A percentile compares a stretch with the other conserved stretches of the same genome.
These are phyloP conservation scores for Diplogasteroides magnus DNA, from an alignment of 1,140 invertebrate genomes.

Conservation along the genomic window DNA sequence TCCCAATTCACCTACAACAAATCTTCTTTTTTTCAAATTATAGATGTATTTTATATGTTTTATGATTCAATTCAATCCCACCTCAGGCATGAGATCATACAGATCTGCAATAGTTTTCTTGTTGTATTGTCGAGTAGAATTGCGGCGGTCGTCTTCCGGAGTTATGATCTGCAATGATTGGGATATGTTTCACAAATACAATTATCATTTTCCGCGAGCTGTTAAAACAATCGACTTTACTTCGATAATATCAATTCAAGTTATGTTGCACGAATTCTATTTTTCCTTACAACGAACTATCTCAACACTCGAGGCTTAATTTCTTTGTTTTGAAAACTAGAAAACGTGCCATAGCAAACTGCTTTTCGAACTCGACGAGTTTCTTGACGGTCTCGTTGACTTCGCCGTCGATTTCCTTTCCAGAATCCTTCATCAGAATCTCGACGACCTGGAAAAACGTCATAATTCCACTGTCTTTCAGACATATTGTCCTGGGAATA, in stretches of 20 bases:
- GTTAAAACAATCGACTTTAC: no score
- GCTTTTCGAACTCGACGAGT: conserved; percentile 35
- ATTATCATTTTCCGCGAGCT: conserved; percentile 4
- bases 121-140: conserved; percentile 37
- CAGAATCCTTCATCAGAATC: no score
- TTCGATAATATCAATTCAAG: no score
- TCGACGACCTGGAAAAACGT: no score
- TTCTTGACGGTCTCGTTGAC: conserved; percentile 23
- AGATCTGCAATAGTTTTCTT: conserved; percentile 25
- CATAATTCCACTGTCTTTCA: no score
- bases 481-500: no score
- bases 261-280: no score
- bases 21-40: no score
- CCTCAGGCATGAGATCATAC: conserved; percentile 22
- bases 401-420: conserved; percentile 8
- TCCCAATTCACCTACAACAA: conserved; percentile 34
- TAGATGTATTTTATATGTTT: conserved; percentile 1
- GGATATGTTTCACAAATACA: no score
- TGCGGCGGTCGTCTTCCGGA: conserved; percentile 35
- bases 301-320: no score
- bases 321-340: no score
- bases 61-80: conserved; percentile 1
- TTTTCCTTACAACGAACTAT: no score
- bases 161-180: conserved; percentile 37
- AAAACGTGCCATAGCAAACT: conserved; percentile 28